Evolutionary conservation across 2,797 vertebrate genomes (phyloP).

Genomic region (Sebastes diploproa): DNA sequence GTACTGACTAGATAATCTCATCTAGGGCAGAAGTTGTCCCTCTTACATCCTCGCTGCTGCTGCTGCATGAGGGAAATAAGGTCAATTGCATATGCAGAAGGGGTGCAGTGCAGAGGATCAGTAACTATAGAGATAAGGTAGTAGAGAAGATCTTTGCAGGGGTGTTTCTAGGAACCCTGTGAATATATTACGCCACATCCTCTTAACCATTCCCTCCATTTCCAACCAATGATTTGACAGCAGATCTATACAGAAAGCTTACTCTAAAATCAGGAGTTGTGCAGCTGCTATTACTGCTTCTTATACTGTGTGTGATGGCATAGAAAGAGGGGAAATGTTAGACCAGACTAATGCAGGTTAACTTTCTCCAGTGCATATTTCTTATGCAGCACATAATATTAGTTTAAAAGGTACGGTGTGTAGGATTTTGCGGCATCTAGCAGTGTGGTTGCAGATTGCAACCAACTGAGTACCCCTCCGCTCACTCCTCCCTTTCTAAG

Average conservation of each 20-base stretch:
- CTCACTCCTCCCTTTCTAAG: no score
- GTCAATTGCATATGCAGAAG: slow-evolving; percentile 6
- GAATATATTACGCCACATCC: background rate
- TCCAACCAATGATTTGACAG: background rate
- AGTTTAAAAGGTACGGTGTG: no score
- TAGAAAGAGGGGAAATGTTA: background rate
- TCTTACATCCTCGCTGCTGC: background rate
- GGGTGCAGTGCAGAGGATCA: background rate
- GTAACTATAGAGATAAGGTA: background rate
- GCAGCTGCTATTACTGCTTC: background rate
- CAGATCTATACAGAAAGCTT: background rate
- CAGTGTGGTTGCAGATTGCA: no score
- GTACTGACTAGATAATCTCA: slow-evolving; percentile 14
- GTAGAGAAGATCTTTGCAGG: background rate
- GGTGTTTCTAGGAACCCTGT: background rate
- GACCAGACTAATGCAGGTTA: background rate
- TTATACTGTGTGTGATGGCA: background rate
- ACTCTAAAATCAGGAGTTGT: background rate
- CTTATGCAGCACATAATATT: background rate
- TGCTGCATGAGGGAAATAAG: slow-evolving; percentile 21
- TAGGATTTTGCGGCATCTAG: no score
- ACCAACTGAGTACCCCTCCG: no score
- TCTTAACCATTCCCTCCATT: background rate
- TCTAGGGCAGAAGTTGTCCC: slow-evolving; percentile 25
- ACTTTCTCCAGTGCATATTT: background rate